These are phyloP conservation scores for Diceros bicornis DNA, from an alignment of 2,797 vertebrate species.

Conservation along the genomic window DNA sequence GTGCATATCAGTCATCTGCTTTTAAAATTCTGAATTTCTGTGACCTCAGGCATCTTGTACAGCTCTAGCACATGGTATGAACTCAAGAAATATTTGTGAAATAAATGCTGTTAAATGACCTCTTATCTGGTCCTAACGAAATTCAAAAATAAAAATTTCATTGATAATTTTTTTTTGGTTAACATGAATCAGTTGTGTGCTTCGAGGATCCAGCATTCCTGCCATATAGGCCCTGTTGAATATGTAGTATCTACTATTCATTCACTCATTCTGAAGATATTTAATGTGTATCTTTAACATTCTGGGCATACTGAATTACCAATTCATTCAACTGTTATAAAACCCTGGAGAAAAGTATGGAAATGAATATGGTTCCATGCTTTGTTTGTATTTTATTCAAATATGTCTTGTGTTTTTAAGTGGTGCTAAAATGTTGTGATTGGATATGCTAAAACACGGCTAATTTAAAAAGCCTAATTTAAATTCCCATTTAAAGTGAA, in stretches of 20 bases:
- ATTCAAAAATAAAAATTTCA: not conserved
- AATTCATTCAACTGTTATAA: constrained; percentile 37
- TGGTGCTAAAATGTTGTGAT: not conserved
- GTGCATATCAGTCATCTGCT: not conserved
- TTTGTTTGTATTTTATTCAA: constrained; percentile 69
- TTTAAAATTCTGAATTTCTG: not conserved
- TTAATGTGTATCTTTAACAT: constrained; percentile 41
- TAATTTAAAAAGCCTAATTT: constrained; percentile 35
- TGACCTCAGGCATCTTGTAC: not conserved
- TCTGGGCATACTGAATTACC: constrained; percentile 23
- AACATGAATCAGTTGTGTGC: not conserved
- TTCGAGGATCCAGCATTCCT: not conserved
- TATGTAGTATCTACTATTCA: not conserved
- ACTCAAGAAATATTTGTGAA: not conserved
- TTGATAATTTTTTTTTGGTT: not conserved
- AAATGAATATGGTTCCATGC: not conserved
- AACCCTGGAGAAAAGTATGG: not conserved
- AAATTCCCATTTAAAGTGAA: constrained; percentile 44
- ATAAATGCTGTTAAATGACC: not conserved
- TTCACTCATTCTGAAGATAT: constrained; percentile 54
- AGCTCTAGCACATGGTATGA: not conserved
- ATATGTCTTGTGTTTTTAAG: constrained; percentile 40
- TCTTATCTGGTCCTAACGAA: not conserved
- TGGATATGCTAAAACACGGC: constrained; percentile 8
- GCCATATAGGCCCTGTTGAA: not conserved